Base-by-base conservation (phyloP, 2,888 invertebrate species). In the Callosobruchus maculatus region DNA sequence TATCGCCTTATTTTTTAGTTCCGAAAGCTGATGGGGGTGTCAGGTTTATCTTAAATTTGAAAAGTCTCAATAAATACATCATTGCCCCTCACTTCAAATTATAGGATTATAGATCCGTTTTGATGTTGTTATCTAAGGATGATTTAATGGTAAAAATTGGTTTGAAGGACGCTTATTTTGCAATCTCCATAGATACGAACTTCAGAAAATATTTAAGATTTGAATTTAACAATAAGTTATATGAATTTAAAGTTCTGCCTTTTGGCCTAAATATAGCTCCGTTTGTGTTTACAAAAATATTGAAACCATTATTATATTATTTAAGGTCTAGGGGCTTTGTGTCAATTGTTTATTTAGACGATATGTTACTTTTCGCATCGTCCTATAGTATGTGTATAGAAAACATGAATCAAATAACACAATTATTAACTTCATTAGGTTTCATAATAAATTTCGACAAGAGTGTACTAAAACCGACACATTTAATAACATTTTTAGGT, bases 1-100 rank as follows among this genome's bases (percentile, higher is more conserved):
- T 73, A 26, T 70, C 49, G 20, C 22, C 73, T 20, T 73, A 70
- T 70, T 73, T 73, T 73, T 26, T 72, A 30, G 71, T 71, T 9
- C 71, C 71, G 0, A 71, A 71, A 66, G 21, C 71, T 5, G 21
- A 66, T 66, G 71, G 67, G n/a, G 71, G 66, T 66, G 31, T 66
- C 21, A n/a, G 31, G 13, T 71, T 71, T 20, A 30, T 71, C 18
- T 71, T n/a, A 22, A 71, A 71, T 26, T 9, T 71, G 21, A 71
- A 71, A 71, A 9, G 21, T 20, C 71, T 71, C 7, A 49, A 71
- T 20, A 30, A 72, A 68, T 22, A 67, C 22, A 66, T 72, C 22
- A 2, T 21, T 20, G 67, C 72, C 20, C 72, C 72, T 21, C 68
- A 72, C n/a, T 49, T 71, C 21, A 30, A 71, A 21, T 21, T 72